Base-by-base conservation (phyloP, 2,797 vertebrate genomes). In the Myotis planiceps region DNA sequence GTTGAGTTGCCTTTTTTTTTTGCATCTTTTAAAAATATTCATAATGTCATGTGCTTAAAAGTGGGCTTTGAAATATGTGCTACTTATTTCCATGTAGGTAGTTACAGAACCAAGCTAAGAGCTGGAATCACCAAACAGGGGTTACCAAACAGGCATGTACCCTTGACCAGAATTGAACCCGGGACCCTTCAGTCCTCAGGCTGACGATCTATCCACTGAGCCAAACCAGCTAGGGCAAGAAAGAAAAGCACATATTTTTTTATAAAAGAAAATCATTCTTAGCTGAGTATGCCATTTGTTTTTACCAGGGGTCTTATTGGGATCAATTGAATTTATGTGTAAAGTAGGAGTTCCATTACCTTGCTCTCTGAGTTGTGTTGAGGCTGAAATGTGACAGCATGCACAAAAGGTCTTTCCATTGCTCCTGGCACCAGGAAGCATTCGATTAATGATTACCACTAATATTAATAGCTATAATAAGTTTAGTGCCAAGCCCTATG, bases 61-160 rank as follows among this genome's bases (percentile, higher is more conserved):
- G 96, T 98, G 96, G 96, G 97, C 98, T 98, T 98, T 97, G 97
- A 98, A 94, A 95, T 96, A 96, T 97, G 97, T 96, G 97, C 97
- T 97, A 96, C 97, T 97, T 96, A 42, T 58, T 87, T 34, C 78
- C 55, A 65, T 49, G 34, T 75, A 76, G 65, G 19, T 68, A 66
- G 69, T 82, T 65, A 16, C 25, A 58, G 76, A 94, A 65, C 4
- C 12, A 51, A 74, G 42, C 6, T 21, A 75, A 53, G 47, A 80
- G 34, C 53, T 51, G 47, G 72, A 85, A 92, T 14, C 51, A 49
- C 23, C 19, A 23, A 58, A 76, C 8, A 71, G 27, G 15, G 21
- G 0, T 51, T 14, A 49, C 34, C 47, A 68, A 23, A 55, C 5
- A 60, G 27, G 58, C 27, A 60, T 60, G 58, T 60, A 60, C 27